Evolutionary conservation across 2,888 invertebrate genomes (phyloP), one percentile per base, ranked within the genome.

Genomic region (Aphodius granarius): DNA sequence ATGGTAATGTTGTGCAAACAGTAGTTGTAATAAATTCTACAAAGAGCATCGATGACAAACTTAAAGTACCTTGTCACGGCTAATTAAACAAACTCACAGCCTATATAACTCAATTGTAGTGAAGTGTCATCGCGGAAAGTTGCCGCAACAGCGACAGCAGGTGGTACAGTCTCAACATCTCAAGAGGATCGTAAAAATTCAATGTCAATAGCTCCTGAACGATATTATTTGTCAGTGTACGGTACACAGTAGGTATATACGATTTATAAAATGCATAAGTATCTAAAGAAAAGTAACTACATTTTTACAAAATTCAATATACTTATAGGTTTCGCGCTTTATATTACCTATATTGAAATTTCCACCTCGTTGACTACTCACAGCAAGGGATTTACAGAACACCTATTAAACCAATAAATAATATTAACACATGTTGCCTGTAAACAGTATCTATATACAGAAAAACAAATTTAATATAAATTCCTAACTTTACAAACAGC

Each of bases 11-110:
- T 68, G 21, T 22, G 22, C 68, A 68, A 68, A 68, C 68, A 68
- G 68, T 68, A 68, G 20, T 68, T 20, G 20, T 22, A 15, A 68
- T 68, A 68, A 68, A 68, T 68, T 68, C 68, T 68, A 9, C n/a
- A 20, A 22, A 68, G 68, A 68, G 68, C 68, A 68, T 68, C 68
- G 68, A 68, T 68, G 68, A 68, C 68, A 68, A 68, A 68, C 22
- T 68, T 20, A 68, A 68, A 68, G 21, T 68, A 22, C 21, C 22
- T 22, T 22, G 68, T 68, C 22, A 22, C 68, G 68, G 68, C 68
- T 68, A 68, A 68, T 68, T 68, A 68, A 68, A 20, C 20, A 68
- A 20, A 68, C 68, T 20, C 68, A 22, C 68, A 22, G 68, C 22
- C 21, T 22, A 22, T 20, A 68, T 68, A 68, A 68, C 68, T 68